Conservation (phyloP, 2,113 vertebrate genomes). For the Pelusios castaneus region DNA sequence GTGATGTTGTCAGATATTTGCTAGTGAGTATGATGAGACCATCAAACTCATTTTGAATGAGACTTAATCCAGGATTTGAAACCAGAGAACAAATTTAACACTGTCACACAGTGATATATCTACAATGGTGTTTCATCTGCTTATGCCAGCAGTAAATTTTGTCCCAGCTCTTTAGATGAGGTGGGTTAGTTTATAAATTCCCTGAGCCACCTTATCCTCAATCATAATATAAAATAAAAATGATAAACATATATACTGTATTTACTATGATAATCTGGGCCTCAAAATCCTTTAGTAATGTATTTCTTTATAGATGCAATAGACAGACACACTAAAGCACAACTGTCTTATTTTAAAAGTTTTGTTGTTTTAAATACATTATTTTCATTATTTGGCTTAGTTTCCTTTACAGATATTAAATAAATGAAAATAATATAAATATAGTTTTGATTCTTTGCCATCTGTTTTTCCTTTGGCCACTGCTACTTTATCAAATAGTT, state of each 20-base stretch:
- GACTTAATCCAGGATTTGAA: slow-evolving; percentile 20
- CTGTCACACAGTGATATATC: neutral
- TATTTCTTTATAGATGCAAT: neutral
- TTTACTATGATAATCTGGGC: neutral
- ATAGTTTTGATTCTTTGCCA: neutral
- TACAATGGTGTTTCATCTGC: neutral
- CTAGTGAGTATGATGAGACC: neutral
- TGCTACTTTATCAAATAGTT: neutral
- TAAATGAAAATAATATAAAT: neutral
- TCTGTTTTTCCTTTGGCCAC: neutral
- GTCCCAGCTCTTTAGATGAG: slow-evolving; percentile 25
- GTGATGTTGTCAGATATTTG: neutral
- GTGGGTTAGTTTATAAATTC: neutral
- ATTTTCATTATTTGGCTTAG: neutral
- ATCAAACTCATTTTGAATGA: neutral
- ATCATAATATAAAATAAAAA: neutral
- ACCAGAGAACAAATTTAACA: neutral
- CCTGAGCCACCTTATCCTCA: neutral
- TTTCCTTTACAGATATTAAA: neutral
- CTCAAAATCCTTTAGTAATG: slow-evolving; percentile 28
- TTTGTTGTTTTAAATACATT: neutral
- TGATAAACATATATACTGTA: neutral
- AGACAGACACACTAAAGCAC: neutral
- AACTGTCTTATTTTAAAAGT: slow-evolving; percentile 2
- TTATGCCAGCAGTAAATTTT: neutral